Evolutionary conservation across 2,888 invertebrate species (phyloP).

Genomic region (Trachelus stipa): DNA sequence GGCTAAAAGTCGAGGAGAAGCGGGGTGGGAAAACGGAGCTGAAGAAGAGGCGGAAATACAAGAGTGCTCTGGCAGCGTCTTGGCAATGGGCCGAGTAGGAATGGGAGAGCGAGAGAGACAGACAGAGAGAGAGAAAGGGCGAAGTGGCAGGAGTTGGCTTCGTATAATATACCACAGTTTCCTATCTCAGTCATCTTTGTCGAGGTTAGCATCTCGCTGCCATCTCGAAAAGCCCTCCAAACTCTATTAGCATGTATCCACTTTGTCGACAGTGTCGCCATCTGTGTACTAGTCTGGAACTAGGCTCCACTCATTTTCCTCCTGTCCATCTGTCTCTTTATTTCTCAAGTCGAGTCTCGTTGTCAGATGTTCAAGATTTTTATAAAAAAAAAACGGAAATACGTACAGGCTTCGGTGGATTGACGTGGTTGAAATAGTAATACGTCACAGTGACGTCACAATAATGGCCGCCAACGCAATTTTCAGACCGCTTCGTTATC

Average conservation of each 20-base stretch:
- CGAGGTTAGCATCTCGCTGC: constrained; percentile 59
- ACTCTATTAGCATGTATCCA: constrained; percentile 55
- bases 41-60: neutral
- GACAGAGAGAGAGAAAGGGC: neutral
- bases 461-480: neutral
- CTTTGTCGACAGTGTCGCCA: neutral
- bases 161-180: constrained; percentile 24
- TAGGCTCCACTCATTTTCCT: neutral
- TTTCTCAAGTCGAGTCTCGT: neutral
- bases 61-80: neutral
- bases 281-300: neutral
- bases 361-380: neutral
- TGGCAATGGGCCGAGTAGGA: constrained; percentile 13
- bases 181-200: constrained; percentile 63
- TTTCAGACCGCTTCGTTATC: neutral
- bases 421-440: neutral
- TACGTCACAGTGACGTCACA: neutral
- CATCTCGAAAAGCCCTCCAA: constrained; percentile 52
- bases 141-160: constrained; percentile 17
- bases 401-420: neutral
- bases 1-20: neutral
- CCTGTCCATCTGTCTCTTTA: neutral
- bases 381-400: neutral
- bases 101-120: constrained; percentile 1
- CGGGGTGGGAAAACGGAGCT: neutral